These are phyloP conservation scores for Hirtodrosophila trivittata DNA, from an alignment of 2,888 invertebrate genomes.

Conservation along the genomic window DNA sequence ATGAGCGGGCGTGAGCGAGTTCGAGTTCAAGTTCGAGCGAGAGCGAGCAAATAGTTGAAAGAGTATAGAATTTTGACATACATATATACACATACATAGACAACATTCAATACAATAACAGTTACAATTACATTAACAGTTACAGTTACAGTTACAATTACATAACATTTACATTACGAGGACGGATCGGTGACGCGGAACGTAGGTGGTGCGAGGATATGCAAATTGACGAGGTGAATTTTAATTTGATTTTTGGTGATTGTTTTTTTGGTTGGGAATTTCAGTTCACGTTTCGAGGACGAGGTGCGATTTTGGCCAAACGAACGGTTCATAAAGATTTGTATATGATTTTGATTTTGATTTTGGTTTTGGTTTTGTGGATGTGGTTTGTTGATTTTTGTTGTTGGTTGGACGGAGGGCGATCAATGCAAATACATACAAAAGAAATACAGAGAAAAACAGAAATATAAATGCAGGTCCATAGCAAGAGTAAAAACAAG, in stretches of 20 bases:
- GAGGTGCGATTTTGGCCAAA: conserved; percentile 65
- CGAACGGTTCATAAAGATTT: conserved; percentile 58
- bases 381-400: conserved; percentile 62
- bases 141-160: conserved; percentile 33
- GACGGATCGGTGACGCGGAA: conserved; percentile 41
- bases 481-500: conserved; percentile 32
- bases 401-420: conserved; percentile 74
- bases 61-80: conserved; percentile 61
- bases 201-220: conserved; percentile 48
- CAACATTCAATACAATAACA: conserved; percentile 58
- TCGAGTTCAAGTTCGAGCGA: conserved; percentile 20
- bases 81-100: conserved; percentile 48
- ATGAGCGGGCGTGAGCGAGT: conserved; percentile 53
- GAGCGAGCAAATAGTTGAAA: conserved; percentile 59
- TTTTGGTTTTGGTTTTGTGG: conserved; percentile 53
- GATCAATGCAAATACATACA: conserved; percentile 78
- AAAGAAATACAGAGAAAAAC: conserved; percentile 71
- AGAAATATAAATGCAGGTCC: conserved; percentile 57
- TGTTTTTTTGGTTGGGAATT: conserved; percentile 19
- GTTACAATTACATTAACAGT: conserved; percentile 45
- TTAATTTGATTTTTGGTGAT: conserved; percentile 18
- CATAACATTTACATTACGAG: conserved; percentile 27
- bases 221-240: conserved; percentile 37
- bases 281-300: conserved; percentile 56
- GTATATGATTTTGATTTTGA: conserved; percentile 32